Base-by-base conservation (phyloP, 2,888 invertebrate genomes). In the Andrena dorsata region DNA sequence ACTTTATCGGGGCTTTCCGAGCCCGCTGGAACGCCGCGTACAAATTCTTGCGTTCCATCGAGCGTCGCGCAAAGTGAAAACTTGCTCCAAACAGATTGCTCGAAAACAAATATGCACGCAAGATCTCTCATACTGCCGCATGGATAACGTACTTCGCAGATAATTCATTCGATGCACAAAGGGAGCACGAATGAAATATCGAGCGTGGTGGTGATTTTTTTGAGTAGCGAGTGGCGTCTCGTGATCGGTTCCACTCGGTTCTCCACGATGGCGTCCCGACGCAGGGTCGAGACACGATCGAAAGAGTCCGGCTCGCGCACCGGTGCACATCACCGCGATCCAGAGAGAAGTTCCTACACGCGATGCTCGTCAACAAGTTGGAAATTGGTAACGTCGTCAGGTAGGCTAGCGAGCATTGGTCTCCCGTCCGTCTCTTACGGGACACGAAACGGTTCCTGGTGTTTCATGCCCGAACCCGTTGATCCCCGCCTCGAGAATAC, bases 341-440 rank as follows among this genome's bases (percentile, higher is more conserved):
- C 23, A 51, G 28, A 53, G 49, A 63, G 82, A 69, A 72, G 70
- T 73, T 41, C 53, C 8, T 32, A 69, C 81, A 87, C 84, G 89
- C 87, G 84, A 89, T 3, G 80, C 81, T 80, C 85, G 85, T 88
- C 89, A 90, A 90, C 89, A 89, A 91, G 89, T 90, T 87, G 89
- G 78, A 90, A 90, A 90, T 89, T 86, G 81, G 78, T 82, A 87
- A 80, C 85, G 56, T 32, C 63, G 74, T 76, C 70, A 61, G 51
- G 58, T 53, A 63, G 35, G 35, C 47, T n/a, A 53, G 53, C 66
- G 16, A 49, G 35, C 58, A 32, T 70, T 49, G 53, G 10, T 53
- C n/a, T 32, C 32, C 41, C 10, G 56, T 56, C 13, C 35, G 56
- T 49, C 60, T 58, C 28, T 85, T 82, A 80, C 82, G 76, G 80